These are phyloP conservation scores for Mus spicilegus DNA, from an alignment of 2,113 vertebrate species.

Conservation along the genomic window DNA sequence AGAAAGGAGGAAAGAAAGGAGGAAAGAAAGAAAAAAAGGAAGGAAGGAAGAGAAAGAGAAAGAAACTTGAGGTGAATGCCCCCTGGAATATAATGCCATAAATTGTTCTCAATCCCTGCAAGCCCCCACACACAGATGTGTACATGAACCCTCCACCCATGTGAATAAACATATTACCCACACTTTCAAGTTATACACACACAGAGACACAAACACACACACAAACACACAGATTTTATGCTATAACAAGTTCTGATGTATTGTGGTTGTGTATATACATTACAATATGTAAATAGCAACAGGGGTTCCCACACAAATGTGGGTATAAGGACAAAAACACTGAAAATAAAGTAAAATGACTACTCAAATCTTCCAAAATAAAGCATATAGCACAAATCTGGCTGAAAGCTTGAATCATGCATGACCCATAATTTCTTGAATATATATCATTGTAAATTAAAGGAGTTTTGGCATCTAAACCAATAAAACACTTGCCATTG, in stretches of 20 bases:
- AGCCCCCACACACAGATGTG: neutral
- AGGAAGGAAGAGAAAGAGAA: accelerated
- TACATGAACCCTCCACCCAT: too few species aligned
- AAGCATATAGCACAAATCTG: neutral
- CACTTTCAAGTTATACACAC: neutral
- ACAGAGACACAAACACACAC: neutral
- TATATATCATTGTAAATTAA: neutral
- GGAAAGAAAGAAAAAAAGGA: too few species aligned
- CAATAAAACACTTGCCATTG: neutral
- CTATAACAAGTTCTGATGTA: neutral
- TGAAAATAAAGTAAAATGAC: neutral
- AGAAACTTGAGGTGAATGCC: too few species aligned
- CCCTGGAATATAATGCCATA: neutral
- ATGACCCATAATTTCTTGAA: neutral
- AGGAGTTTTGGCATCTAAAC: neutral
- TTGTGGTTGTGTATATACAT: neutral
- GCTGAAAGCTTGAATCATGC: neutral
- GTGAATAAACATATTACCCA: neutral
- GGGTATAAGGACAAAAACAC: neutral
- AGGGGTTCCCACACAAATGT: too few species aligned
- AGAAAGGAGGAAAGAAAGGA: too few species aligned
- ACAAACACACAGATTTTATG: neutral
- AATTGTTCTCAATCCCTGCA: neutral
- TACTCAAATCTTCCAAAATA: neutral
- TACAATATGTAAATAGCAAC: too few species aligned